Evolutionary conservation across 2,113 vertebrate species (phyloP).

Genomic region (Anoura caudifer): DNA sequence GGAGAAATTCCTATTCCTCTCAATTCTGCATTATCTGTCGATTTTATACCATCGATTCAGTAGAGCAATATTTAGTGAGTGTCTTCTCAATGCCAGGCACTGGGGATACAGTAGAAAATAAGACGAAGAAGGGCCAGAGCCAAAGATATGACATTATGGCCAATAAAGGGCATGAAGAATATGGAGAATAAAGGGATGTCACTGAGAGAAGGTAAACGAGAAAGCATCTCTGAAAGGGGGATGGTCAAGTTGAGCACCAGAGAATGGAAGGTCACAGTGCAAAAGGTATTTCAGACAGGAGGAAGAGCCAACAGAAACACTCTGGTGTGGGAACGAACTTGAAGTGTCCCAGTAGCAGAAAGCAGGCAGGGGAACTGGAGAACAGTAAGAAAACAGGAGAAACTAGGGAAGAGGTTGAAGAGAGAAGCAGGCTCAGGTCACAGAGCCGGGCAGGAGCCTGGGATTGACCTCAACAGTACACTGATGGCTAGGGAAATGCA

Average conservation of each 20-base stretch:
- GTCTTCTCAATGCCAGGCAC: neutral
- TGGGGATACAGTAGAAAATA: neutral
- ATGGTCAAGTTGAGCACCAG: too few species aligned
- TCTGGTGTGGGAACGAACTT: neutral
- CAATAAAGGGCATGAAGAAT: neutral
- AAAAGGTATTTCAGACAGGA: neutral
- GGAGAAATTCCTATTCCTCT: neutral
- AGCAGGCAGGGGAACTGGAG: neutral
- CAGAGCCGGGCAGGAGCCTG: neutral
- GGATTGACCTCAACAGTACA: neutral
- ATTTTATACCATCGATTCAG: too few species aligned
- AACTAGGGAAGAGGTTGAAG: neutral
- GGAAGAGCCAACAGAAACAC: rapidly evolving
- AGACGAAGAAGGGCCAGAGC: neutral
- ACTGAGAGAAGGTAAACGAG: neutral
- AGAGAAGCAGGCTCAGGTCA: neutral
- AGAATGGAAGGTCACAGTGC: neutral
- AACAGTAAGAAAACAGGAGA: neutral
- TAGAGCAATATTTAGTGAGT: neutral
- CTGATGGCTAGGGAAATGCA: rapidly evolving
- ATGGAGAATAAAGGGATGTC: neutral
- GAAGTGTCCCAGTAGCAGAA: neutral
- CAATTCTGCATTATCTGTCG: neutral
- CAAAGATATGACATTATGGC: neutral
- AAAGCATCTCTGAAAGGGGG: neutral